phyloP scores from a whole-genome alignment of 2,888 invertebrate genomes.

The Ormyrus thymus region DNA sequence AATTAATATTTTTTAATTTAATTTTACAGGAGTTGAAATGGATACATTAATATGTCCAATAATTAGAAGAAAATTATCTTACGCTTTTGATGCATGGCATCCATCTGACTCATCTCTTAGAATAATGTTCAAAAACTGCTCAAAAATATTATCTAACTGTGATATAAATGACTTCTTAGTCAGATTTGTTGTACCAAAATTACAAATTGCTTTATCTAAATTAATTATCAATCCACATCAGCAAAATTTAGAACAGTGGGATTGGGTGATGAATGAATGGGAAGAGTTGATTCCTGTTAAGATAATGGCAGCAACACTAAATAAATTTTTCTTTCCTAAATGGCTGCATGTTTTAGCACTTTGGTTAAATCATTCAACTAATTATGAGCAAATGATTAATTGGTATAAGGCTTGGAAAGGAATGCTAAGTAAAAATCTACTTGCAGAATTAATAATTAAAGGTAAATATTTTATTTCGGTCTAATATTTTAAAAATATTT shows the following conservation, averaged over 20 bases:
- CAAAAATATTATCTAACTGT: slow-evolving; percentile 84
- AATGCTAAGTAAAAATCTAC: slow-evolving; percentile 78
- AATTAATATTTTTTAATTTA: slow-evolving; percentile 1
- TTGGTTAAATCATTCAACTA: slow-evolving; percentile 94
- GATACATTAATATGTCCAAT: slow-evolving; percentile 86
- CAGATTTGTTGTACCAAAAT: slow-evolving; percentile 92
- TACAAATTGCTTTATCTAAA: slow-evolving; percentile 82
- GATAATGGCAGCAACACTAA: slow-evolving; percentile 87
- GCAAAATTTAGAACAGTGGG: slow-evolving; percentile 90
- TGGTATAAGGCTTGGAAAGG: slow-evolving; percentile 86
- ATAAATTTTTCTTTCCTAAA: slow-evolving; percentile 93
- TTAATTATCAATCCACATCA: slow-evolving; percentile 84
- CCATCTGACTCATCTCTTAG: slow-evolving; percentile 95
- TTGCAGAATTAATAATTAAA: slow-evolving; percentile 78
- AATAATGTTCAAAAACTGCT: slow-evolving; percentile 94
- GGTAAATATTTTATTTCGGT: slow-evolving; percentile 67
- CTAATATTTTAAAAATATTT: neutral
- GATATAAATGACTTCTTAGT: slow-evolving; percentile 88
- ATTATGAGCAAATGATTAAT: slow-evolving; percentile 91
- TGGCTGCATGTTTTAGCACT: slow-evolving; percentile 90
- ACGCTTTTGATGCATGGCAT: slow-evolving; percentile 94
- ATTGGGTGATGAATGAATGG: slow-evolving; percentile 95
- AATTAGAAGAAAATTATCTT: slow-evolving; percentile 92
- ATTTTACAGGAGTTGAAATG: slow-evolving; percentile 74
- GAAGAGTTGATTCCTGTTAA: slow-evolving; percentile 86